Base-by-base conservation (phyloP, 2,797 vertebrate species). In the Tarsius wallacei region DNA sequence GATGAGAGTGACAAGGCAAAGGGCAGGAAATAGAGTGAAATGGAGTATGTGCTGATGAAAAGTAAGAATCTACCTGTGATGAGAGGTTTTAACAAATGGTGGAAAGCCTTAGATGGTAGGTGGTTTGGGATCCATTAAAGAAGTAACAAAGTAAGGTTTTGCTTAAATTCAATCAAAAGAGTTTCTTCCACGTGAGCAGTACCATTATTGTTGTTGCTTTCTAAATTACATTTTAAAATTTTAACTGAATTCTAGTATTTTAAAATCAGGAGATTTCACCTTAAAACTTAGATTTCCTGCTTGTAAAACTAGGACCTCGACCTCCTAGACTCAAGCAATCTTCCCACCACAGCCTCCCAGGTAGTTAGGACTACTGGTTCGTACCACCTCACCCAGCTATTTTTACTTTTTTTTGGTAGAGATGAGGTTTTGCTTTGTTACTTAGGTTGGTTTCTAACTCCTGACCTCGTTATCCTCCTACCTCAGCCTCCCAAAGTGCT, bases 181-280 rank as follows among this genome's bases (percentile, higher is more conserved):
- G 21, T 21, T 88, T 87, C 51, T 73, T 93, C 4, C 59, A 59
- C 21, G 68, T 89, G 16, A 94, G 74, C 1, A 71, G 13, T 51
- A 14, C 70, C 22, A 47, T 55, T 74, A 55, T 1, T 57, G 17
- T 59, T 93, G 28, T 63, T 96, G 51, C 19, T 89, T 80, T 91
- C 89, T 85, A 82, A 84, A 47, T 9, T 84, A 17, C n/a, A 88
- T 84, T 94, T 86, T 12, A 73, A 71, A 47, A 71, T 90, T 81
- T 86, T 42, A 94, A 63, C 66, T 73, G 78, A 87, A 71, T 64
- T 49, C 76, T 55, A 71, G 26, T 53, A 88, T 92, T 88, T 68
- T 28, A 78, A 91, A 53, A 73, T 47, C n/a, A 63, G n/a, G 13
- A 90, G 17, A 68, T 68, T 91, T 84, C 1, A 47, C 4, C 16